Percentiles rank a stretch among this genome's conserved stretches.
Conservation (phyloP, 1,140 invertebrate genomes). For the Triops longicaudatus region DNA sequence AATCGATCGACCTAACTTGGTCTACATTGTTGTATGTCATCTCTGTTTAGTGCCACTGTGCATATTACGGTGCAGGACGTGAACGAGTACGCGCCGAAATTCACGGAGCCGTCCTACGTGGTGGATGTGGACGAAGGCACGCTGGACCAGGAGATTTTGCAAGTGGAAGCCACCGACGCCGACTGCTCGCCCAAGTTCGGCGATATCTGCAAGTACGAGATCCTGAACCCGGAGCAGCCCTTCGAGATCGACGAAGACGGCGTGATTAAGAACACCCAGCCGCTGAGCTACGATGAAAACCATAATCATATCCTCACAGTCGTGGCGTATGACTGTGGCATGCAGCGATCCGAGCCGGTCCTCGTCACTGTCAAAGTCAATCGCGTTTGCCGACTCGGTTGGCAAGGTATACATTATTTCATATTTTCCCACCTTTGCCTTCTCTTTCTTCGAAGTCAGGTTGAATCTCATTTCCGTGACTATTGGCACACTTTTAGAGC, state of each 20-base stretch:
- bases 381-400: slow-evolving; percentile 60
- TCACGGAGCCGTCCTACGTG: slow-evolving; percentile 78
- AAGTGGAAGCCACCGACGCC: slow-evolving; percentile 79
- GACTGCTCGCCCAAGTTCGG: slow-evolving; percentile 87
- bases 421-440: no score
- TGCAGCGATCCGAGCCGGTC: slow-evolving; percentile 71
- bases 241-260: slow-evolving; percentile 88
- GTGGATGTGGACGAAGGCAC: slow-evolving; percentile 83
- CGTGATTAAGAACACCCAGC: slow-evolving; percentile 80
- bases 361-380: slow-evolving; percentile 91
- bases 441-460: no score
- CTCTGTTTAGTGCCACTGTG: slow-evolving; percentile 69
- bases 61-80: slow-evolving; percentile 92
- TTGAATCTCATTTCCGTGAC: no score
- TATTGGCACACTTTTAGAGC: no score
- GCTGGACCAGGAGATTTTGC: slow-evolving; percentile 78
- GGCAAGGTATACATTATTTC: slow-evolving; percentile 61
- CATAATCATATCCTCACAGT: slow-evolving; percentile 95
- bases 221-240: slow-evolving; percentile 77
- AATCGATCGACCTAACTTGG: background rate
- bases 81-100: slow-evolving; percentile 85
- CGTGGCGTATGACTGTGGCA: slow-evolving; percentile 92
- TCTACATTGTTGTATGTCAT: no score
- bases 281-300: slow-evolving; percentile 77
- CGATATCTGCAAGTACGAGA: slow-evolving; percentile 92